A percentile compares a stretch with the other conserved stretches of the same genome.
phyloP scores from a whole-genome alignment of 2,888 invertebrate species.

The Tenthredo livida region DNA sequence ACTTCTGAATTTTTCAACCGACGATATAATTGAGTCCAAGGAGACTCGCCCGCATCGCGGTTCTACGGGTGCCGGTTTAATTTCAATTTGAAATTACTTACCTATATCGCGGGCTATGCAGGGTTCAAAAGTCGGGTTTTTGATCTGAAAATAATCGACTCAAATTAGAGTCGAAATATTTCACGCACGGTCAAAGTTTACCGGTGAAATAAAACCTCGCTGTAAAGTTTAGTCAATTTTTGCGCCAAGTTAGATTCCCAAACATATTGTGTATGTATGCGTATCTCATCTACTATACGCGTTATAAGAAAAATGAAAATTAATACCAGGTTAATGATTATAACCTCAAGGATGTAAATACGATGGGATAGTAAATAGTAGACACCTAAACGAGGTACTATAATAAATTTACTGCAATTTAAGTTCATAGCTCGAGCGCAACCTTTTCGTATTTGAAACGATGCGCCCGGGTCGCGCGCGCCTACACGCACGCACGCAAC shows the following conservation, averaged over 20 bases:
- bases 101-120: not conserved
- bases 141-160: not conserved
- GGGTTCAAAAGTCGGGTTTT: not conserved
- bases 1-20: not conserved
- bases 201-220: no score
- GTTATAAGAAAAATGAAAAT: not conserved
- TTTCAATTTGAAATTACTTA: not conserved
- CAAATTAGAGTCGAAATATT: not conserved
- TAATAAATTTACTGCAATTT: not conserved
- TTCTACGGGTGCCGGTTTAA: not conserved
- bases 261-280: no score
- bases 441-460: not conserved
- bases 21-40: constrained; percentile 5
- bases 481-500: not conserved
- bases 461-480: constrained; percentile 4
- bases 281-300: no score
- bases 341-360: not conserved
- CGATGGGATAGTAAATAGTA: no score
- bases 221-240: no score
- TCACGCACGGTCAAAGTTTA: no score
- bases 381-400: not conserved
- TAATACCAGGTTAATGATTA: not conserved
- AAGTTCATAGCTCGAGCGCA: not conserved
- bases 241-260: no score
- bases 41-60: not conserved